These are phyloP conservation scores for Drosophila planitibia DNA, from an alignment of 2,888 invertebrate species.

Conservation along the genomic window DNA sequence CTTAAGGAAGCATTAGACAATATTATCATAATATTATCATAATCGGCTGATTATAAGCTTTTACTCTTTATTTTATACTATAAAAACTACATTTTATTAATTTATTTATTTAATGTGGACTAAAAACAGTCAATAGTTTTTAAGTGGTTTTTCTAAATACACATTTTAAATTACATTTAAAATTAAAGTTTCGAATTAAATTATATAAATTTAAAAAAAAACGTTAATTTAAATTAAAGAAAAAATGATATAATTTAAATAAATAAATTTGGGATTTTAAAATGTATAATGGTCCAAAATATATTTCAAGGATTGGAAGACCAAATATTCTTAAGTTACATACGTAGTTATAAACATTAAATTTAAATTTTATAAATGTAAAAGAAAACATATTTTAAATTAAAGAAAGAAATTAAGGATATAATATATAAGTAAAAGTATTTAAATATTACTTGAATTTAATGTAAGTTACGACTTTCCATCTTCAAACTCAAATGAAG, in stretches of 20 bases:
- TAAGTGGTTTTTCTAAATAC: not conserved
- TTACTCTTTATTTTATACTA: not conserved
- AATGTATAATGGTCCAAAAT: too few species aligned
- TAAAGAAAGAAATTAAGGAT: not conserved
- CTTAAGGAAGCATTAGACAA: not conserved
- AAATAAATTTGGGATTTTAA: too few species aligned
- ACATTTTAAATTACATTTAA: not conserved
- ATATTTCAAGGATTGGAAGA: too few species aligned
- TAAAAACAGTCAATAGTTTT: not conserved
- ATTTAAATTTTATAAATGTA: not conserved
- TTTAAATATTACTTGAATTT: not conserved
- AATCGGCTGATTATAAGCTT: not conserved
- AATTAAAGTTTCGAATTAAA: not conserved
- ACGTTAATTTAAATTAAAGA: too few species aligned
- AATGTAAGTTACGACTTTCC: not conserved
- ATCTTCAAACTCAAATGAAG: not conserved
- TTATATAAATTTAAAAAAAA: not conserved
- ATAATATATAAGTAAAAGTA: not conserved
- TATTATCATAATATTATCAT: not conserved
- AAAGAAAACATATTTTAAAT: not conserved
- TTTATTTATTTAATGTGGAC: not conserved
- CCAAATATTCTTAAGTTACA: too few species aligned
- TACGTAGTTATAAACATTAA: too few species aligned
- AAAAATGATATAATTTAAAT: too few species aligned
- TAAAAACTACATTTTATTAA: not conserved